Evolutionary conservation across 2,113 vertebrate species (phyloP).

Genomic region (Antennarius striatus): DNA sequence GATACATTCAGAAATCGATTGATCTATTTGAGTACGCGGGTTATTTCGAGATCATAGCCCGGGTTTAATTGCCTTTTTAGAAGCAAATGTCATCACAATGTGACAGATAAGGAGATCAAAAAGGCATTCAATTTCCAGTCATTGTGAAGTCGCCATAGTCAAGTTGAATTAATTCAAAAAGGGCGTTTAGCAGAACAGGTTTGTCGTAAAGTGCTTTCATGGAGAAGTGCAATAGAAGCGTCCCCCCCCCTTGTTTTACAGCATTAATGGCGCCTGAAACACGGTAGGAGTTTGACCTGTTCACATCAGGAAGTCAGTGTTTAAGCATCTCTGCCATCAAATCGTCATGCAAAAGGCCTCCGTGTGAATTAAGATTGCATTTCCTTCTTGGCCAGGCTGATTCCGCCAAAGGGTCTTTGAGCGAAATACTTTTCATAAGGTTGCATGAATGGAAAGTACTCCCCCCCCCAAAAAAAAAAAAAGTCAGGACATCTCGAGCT

Average conservation of each 20-base stretch:
- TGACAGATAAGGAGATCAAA: constrained; percentile 58
- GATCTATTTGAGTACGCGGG: constrained; percentile 60
- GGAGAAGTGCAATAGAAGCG: constrained; percentile 22
- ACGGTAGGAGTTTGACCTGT: constrained; percentile 46
- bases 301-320: background rate
- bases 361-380: no score
- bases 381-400: no score
- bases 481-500: no score
- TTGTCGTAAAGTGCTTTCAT: constrained; percentile 39
- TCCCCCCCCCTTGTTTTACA: constrained; percentile 20
- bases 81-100: constrained; percentile 63
- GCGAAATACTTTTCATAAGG: no score
- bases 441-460: no score
- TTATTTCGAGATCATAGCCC: constrained; percentile 66
- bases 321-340: no score
- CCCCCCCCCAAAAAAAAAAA: no score
- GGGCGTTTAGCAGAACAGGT: constrained; percentile 41
- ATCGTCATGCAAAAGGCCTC: no score
- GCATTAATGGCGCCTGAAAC: constrained; percentile 41
- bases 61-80: constrained; percentile 58
- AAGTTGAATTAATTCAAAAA: constrained; percentile 30
- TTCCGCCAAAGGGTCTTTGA: no score
- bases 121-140: constrained; percentile 33
- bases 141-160: constrained; percentile 22
- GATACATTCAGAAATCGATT: constrained; percentile 61